Evolutionary conservation across 1,140 invertebrate genomes (phyloP), one percentile per base, ranked within the genome.

Genomic region (Belonocnema kinseyi): DNA sequence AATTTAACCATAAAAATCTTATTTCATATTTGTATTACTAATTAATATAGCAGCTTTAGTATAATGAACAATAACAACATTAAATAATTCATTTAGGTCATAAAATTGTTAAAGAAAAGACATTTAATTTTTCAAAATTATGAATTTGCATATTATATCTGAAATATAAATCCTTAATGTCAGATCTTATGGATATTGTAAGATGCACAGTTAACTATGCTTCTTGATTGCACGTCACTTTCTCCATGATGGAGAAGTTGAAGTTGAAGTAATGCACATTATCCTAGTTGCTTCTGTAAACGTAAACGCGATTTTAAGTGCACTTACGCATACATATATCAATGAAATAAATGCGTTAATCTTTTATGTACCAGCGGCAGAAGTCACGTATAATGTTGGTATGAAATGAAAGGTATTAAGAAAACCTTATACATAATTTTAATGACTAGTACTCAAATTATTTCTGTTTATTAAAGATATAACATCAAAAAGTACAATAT

Each of bases 201-300:
- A 40, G 61, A 66, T 33, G 40, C 14, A n/a, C 26, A 66, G 58
- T 66, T 40, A 66, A 40, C 61, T 26, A 66, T 66, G 33, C 33
- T 66, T 66, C 16, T 16, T 66, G 61, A 66, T 66, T 66, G 61
- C 61, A n/a, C 33, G 61, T 66, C 26, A 66, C 61, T 66, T 66
- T 66, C 61, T 66, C 61, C 61, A 14, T 33, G 61, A 66, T 46
- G 16, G 61, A 66, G 61, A 33, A 66, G 61, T 66, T 66, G n/a
- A 26, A 66, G 61, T 13, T 61, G 40, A 46, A 46, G 10, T 14
- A 40, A 14, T 33, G 53, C 53, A 61, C 58, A 61, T 61, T 61
- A 61, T 33, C 58, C 40, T 61, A 26, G 58, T 66, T 12, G 26
- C 61, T 66, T 40, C 61, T 66, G 61, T 66, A 66, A 66, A 40